Evolutionary conservation across 2,888 invertebrate genomes (phyloP).

Genomic region (Camptogramma bilineatum): DNA sequence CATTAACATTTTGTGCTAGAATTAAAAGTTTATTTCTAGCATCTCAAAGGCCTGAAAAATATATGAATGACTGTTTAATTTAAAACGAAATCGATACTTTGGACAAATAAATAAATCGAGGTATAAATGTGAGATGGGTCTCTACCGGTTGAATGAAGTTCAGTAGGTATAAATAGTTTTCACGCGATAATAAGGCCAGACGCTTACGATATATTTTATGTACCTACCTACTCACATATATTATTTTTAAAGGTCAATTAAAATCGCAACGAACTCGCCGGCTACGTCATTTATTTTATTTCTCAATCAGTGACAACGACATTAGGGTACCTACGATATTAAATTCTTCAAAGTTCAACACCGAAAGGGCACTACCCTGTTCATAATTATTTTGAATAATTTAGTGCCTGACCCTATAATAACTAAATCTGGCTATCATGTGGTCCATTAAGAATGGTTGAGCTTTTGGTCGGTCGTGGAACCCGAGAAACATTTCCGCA

Average conservation of each 20-base stretch:
- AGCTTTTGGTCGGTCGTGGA: conserved; percentile 58
- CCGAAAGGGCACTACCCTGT: conserved; percentile 51
- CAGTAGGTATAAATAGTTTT: conserved; percentile 4
- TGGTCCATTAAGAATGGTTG: conserved; percentile 48
- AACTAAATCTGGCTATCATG: conserved; percentile 32
- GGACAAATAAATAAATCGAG: background rate
- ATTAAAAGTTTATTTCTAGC: no score
- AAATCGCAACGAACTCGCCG: conserved; percentile 30
- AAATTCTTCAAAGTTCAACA: conserved; percentile 52
- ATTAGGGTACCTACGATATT: conserved; percentile 21
- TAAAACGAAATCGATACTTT: background rate
- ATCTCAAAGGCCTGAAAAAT: background rate
- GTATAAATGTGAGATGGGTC: background rate
- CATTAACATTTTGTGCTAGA: no score
- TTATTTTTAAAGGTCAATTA: conserved; percentile 27
- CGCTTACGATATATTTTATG: conserved; percentile 10
- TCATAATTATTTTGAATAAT: conserved; percentile 40
- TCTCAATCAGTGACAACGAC: conserved; percentile 23
- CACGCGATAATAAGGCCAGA: conserved; percentile 21
- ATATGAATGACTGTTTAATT: background rate
- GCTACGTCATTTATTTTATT: conserved; percentile 28
- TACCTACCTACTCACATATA: conserved; percentile 13
- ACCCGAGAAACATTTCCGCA: conserved; percentile 65
- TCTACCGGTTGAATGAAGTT: conserved; percentile 1
- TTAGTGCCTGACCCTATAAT: conserved; percentile 30